Evolutionary conservation across 30 jellyfish, hydroid and myxozoan species (phyloP).

Genomic region (Haliclystus octoradiatus): DNA sequence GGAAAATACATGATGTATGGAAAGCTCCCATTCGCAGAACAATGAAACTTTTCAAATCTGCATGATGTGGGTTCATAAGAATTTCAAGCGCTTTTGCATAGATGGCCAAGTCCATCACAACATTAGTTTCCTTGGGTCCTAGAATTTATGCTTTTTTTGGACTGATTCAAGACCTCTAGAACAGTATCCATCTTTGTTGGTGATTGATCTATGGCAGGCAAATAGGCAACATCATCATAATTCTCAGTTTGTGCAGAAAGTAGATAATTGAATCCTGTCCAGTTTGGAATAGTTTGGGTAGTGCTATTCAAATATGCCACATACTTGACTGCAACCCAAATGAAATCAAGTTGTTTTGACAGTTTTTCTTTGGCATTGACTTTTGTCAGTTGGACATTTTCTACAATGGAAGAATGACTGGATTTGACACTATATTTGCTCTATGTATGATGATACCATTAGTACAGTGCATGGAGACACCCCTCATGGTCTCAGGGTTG

Average conservation of each 20-base stretch:
- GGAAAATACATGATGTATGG: constrained; percentile 17
- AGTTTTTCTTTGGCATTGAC: not conserved
- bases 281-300: constrained; percentile 12
- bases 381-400: too few relatives aligned
- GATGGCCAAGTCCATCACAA: constrained; percentile 34
- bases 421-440: too few relatives aligned
- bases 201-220: constrained; percentile 31
- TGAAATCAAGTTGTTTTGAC: not conserved
- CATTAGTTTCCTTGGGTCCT: constrained; percentile 27
- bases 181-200: constrained; percentile 40
- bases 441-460: constrained; percentile 13
- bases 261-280: constrained; percentile 33
- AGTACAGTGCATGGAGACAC: constrained; percentile 6
- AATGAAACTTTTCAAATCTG: constrained; percentile 15
- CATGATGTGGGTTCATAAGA: constrained; percentile 5
- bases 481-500: constrained; percentile 23
- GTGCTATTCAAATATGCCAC: not conserved
- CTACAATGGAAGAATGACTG: too few relatives aligned
- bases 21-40: constrained; percentile 40
- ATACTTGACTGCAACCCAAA: not conserved
- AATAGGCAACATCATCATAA: constrained; percentile 10
- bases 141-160: constrained; percentile 37
- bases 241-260: constrained; percentile 2
- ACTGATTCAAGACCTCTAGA: constrained; percentile 23
- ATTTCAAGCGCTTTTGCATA: constrained; percentile 51